phyloP scores from a whole-genome alignment of 2,113 vertebrate genomes.

The Nothobranchius furzeri region DNA sequence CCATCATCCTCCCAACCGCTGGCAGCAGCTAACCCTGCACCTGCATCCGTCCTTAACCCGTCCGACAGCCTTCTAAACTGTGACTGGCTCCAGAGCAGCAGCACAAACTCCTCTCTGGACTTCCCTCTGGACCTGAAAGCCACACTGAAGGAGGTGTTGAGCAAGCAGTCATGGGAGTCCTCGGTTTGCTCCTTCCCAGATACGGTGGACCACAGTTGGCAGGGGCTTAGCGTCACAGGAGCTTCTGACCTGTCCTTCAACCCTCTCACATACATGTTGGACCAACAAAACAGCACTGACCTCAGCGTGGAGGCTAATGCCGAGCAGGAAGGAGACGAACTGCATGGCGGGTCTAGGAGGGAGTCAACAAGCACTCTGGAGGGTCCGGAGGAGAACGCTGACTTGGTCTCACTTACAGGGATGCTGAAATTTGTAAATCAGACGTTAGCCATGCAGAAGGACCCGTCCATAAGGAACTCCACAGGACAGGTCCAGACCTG shows the following conservation, averaged over 20 bases:
- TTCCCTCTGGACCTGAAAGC: slow-evolving; percentile 65
- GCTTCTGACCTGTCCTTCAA: slow-evolving; percentile 74
- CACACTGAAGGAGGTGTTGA: slow-evolving; percentile 56
- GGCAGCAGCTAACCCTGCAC: neutral
- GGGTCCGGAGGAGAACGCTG: slow-evolving; percentile 36
- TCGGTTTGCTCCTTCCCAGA: slow-evolving; percentile 20
- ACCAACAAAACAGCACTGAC: neutral
- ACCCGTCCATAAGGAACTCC: slow-evolving; percentile 52
- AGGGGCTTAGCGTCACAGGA: slow-evolving; percentile 56
- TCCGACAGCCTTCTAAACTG: slow-evolving; percentile 1
- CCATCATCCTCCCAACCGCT: slow-evolving; percentile 26
- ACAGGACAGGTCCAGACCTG: neutral
- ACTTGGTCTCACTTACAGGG: slow-evolving; percentile 66
- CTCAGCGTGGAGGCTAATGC: neutral
- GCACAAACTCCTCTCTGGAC: slow-evolving; percentile 60
- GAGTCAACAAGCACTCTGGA: slow-evolving; percentile 33
- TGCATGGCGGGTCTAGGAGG: slow-evolving; percentile 34
- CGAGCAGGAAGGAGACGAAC: slow-evolving; percentile 8
- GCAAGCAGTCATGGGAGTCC: slow-evolving; percentile 42
- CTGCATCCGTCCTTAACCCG: slow-evolving; percentile 8
- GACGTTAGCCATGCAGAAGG: slow-evolving; percentile 76
- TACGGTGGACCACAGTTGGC: slow-evolving; percentile 60
- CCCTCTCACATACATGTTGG: slow-evolving; percentile 76
- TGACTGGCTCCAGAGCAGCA: slow-evolving; percentile 39
- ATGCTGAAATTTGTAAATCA: slow-evolving; percentile 80